Conservation (phyloP, 2,797 vertebrate genomes). For the Myotis pilosus region DNA sequence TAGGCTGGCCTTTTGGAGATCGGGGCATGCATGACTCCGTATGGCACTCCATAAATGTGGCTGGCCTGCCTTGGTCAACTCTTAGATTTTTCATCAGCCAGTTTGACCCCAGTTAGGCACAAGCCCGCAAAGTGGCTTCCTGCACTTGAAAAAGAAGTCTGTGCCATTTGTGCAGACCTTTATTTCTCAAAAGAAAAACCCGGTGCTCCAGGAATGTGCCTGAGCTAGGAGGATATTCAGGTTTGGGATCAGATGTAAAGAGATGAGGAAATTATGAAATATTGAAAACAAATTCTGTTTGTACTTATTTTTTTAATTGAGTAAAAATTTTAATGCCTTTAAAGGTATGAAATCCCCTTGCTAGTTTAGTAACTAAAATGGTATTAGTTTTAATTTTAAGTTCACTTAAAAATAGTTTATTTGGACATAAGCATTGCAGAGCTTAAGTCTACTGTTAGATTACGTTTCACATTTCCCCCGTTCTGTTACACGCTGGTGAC, state of each 20-base stretch:
- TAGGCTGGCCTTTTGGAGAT: background rate
- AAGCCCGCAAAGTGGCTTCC: slow-evolving; percentile 57
- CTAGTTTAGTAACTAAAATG: background rate
- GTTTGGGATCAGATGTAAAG: background rate
- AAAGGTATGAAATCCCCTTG: slow-evolving; percentile 15
- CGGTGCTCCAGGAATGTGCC: background rate
- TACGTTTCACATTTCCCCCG: background rate
- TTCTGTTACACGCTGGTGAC: background rate
- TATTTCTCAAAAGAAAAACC: background rate
- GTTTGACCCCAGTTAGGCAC: slow-evolving; percentile 40
- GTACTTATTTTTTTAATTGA: background rate
- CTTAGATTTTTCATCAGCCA: slow-evolving; percentile 53
- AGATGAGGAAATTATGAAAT: background rate
- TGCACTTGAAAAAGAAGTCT: background rate
- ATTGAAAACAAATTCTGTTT: background rate
- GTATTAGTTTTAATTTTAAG: slow-evolving; percentile 21
- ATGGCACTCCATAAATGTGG: background rate
- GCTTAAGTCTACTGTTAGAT: background rate
- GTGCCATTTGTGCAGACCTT: no score
- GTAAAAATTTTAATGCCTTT: slow-evolving; percentile 53
- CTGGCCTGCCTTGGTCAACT: background rate
- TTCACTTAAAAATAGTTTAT: slow-evolving; percentile 30
- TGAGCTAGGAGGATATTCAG: background rate
- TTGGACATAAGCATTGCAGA: background rate
- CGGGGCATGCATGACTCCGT: background rate